These are phyloP conservation scores for Prietella phreatophila DNA, from an alignment of 2,113 vertebrate species.

Conservation along the genomic window DNA sequence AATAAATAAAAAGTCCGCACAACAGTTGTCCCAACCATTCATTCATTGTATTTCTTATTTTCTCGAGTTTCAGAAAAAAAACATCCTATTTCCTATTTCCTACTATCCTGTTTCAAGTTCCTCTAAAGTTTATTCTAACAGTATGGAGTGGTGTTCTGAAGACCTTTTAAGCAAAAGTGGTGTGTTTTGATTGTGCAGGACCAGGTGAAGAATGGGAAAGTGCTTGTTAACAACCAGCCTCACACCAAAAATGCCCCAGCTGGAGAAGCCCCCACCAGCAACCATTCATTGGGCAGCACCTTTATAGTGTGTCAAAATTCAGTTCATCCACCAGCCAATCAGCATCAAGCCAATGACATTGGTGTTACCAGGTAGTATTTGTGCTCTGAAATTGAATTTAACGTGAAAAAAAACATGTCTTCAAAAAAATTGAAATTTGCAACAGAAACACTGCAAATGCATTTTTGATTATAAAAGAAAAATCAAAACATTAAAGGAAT, in stretches of 20 bases:
- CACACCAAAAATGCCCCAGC: slow-evolving; percentile 45
- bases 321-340: slow-evolving; percentile 44
- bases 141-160: neutral
- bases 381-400: slow-evolving; percentile 48
- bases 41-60: no score
- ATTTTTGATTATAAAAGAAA: neutral
- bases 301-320: slow-evolving; percentile 46
- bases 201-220: slow-evolving; percentile 14
- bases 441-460: slow-evolving; percentile 16
- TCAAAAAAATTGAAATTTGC: neutral
- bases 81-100: no score
- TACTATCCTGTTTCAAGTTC: neutral
- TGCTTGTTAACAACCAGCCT: slow-evolving; percentile 27
- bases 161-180: slow-evolving; percentile 8
- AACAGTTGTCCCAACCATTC: no score
- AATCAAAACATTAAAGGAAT: slow-evolving; percentile 2
- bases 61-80: no score
- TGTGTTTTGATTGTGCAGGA: slow-evolving; percentile 44
- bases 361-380: slow-evolving; percentile 58
- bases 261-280: slow-evolving; percentile 44
- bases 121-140: neutral
- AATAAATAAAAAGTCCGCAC: no score
- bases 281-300: slow-evolving; percentile 44
- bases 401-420: neutral
- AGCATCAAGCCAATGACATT: slow-evolving; percentile 45